Base-by-base conservation (phyloP, 2,113 vertebrate species). In the Nothobranchius furzeri region DNA sequence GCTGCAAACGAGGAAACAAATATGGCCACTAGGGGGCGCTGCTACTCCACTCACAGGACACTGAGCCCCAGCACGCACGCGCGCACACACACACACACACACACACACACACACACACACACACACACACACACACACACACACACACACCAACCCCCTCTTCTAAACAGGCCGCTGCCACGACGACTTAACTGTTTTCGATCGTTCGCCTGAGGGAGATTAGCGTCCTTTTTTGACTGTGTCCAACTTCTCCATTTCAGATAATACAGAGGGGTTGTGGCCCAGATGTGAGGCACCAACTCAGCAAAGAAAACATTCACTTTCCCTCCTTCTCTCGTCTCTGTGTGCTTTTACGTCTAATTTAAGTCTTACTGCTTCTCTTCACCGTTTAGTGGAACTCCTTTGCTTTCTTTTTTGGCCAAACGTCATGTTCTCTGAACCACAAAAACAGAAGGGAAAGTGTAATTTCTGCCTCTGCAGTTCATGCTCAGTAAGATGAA, bases 201-300 rank as follows among this genome's bases (percentile, higher is more conserved):
- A 76, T 85, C 4, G 67, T 68, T 75, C 75, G 88, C 88, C 79
- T 88, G 63, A 55, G 83, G 78, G 82, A 87, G 70, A 87, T 86
- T 70, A 80, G 71, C 35, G 17, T 84, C 64, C 75, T 73, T 61
- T 30, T 82, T 73, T 68, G 42, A 49, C 81, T 62, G 58, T n/a
- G 42, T 87, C 74, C 57, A 83, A 82, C 74, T 73, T 86, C 81
- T 85, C 83, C 75, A 69, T 88, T 72, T 85, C 66, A 76, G 83
- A 89, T 84, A 85, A 75, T 68, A 55, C 60, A 60, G 48, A 10
- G 30, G 37, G 63, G 64, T 86, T 82, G 83, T 73, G 73, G 79
- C 67, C 84, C 89, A 92, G 87, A 91, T 89, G 87, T 87, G 64
- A 78, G 65, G 79, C 76, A 89, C 73, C 61, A 78, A 76, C 62